Conservation (phyloP, 2,113 vertebrate genomes). For the Prionailurus viverrinus region DNA sequence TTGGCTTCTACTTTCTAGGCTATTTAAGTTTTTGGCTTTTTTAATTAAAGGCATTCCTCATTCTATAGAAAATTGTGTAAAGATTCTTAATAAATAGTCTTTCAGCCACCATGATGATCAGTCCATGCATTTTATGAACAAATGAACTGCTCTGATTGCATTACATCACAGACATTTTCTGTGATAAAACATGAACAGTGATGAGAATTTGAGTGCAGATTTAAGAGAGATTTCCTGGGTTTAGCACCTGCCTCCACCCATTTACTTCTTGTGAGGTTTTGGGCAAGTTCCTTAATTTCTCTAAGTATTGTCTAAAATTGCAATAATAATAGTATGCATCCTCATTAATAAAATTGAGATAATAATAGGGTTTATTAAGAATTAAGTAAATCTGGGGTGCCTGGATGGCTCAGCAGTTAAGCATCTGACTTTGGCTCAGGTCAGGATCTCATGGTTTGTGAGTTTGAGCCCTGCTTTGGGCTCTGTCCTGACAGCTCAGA, state of each 20-base stretch:
- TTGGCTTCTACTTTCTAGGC: rapidly evolving
- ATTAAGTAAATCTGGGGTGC: neutral
- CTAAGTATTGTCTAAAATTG: neutral
- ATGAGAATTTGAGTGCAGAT: neutral
- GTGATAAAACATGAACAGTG: neutral
- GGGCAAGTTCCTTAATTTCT: neutral
- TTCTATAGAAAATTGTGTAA: neutral
- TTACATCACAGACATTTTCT: neutral
- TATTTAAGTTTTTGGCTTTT: neutral
- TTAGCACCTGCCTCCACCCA: neutral
- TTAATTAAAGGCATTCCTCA: neutral
- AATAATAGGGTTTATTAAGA: neutral
- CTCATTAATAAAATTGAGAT: neutral
- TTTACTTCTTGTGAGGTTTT: neutral
- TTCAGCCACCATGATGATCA: neutral
- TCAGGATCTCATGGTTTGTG: too few species aligned
- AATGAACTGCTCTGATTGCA: neutral
- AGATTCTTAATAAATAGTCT: neutral
- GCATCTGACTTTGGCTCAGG: too few species aligned
- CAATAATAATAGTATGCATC: neutral
- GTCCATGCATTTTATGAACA: neutral
- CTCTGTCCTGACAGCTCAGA: too few species aligned
- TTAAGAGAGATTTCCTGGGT: neutral
- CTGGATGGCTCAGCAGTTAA: too few species aligned
- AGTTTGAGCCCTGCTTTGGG: too few species aligned